Evolutionary conservation across 92 coral and sea anemone species (phyloP), one percentile per base, ranked within the genome.

Genomic region (Pocillopora grandis): DNA sequence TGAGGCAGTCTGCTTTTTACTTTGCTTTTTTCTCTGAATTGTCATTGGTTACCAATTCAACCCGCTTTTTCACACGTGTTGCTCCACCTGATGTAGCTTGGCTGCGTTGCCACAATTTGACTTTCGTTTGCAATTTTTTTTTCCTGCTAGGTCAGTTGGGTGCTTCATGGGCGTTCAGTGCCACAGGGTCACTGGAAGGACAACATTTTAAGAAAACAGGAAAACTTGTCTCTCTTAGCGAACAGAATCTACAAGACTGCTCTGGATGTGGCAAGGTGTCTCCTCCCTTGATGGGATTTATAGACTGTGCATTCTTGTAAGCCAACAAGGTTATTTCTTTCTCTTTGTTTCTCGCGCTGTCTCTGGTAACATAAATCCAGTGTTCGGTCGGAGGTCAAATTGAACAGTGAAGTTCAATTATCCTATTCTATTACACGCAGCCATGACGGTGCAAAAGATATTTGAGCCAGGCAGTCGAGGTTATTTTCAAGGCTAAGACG

Each of bases 171-270:
- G 87, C 97, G 42, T 93, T 87, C 92, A 91, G 98, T 64, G 93
- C 96, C 71, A 95, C 98, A 36, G 98, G 98, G 16, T 91, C 98
- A 31, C 88, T 95, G 37, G 98, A 95, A 66, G 93, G 97, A 79
- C 98, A 91, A 64, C 93, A 95, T 78, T 94, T 92, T 88, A 95
- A 91, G 88, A 85, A 93, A 63, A 91, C 94, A 11, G 97, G 98
- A 66, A 87, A 88, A 52, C 92, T 95, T 42, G 97, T 93, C 35
- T 85, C 98, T 36, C 95, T 95, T 69, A 95, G 98, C 69, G 95
- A 95, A 83, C 94, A 89, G 87, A 95, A 95, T 75, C 95, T 95
- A 16, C 93, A 84, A 1, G 95, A 95, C 81, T 94, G 98, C 82
- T 94, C 98, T 12, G 87, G 90, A 62, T 21, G 71, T 18, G 89